Evolutionary conservation across 1,140 invertebrate genomes (phyloP).

Genomic region (Protaetia brevitarsis): DNA sequence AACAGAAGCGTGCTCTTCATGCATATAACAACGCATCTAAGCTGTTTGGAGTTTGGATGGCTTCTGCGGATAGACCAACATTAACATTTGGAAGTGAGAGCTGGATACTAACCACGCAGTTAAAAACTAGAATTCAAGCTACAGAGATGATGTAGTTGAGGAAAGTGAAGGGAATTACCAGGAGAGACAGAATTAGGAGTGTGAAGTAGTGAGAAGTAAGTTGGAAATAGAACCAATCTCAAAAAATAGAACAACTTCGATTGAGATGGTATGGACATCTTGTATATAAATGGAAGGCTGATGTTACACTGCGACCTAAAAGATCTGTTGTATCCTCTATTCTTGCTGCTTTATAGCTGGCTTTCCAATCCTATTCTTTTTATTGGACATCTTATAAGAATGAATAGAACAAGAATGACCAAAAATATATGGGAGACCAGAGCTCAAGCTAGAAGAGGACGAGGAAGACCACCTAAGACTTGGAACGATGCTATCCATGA

Average conservation of each 20-base stretch:
- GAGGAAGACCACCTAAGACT: background rate
- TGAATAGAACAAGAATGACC: background rate
- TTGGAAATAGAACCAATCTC: background rate
- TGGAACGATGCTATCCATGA: background rate
- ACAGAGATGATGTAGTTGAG: slow-evolving; percentile 2
- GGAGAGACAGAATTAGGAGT: background rate
- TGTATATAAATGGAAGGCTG: no score
- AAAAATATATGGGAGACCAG: no score
- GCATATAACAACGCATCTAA: no score
- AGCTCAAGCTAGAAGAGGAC: background rate
- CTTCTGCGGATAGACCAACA: no score
- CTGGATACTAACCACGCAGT: background rate
- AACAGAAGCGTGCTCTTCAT: no score
- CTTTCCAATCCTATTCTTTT: no score
- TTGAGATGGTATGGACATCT: background rate
- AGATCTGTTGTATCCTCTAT: no score
- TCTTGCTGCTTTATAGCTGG: no score
- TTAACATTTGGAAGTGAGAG: slow-evolving; percentile 21
- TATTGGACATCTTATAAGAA: background rate
- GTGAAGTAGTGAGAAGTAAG: background rate
- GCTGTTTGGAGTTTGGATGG: no score
- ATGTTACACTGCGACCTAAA: no score
- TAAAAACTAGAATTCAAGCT: slow-evolving; percentile 1
- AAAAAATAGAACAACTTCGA: background rate
- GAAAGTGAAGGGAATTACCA: background rate